Base-by-base conservation (phyloP, 2,797 vertebrate genomes). In the Graptemys geographica region DNA sequence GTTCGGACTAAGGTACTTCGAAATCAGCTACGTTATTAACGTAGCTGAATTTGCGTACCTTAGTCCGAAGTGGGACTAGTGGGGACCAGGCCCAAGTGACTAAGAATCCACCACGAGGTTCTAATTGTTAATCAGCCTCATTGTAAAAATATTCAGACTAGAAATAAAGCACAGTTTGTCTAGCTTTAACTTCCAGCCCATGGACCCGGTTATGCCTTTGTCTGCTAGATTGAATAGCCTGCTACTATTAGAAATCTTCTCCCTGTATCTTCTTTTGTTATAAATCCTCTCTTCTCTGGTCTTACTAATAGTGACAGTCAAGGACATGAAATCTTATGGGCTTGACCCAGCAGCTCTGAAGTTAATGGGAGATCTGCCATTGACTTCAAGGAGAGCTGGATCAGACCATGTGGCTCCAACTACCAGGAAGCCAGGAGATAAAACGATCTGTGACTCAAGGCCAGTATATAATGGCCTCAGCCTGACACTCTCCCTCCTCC, bases 121-220 rank as follows among this genome's bases (percentile, higher is more conserved):
- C 57, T 0, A 0, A 79, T 51, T 37, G 27, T 76, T 89, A 59
- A 85, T 74, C 25, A 53, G 12, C 41, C 87, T 90, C 91, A 89
- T 52, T 92, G 47, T 81, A 31, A 92, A 9, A 33, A 5, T 89
- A 95, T 92, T 89, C 47, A 90, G 15, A n/a, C 28, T 53, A 92
- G 84, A 96, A 94, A 93, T 81, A 28, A 92, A 51, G 8, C 52
- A 79, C 31, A 23, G 44, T 85, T 94, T 93, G 88, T 89, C 84
- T 82, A 7, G 83, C 72, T 93, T 96, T 72, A 87, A 37, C 15
- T 89, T 92, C 51, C 80, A 90, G 83, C 27, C 51, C 19, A 82
- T 25, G 89, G 91, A 89, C 72, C 88, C 88, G 57, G 52, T 79
- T 84, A 91, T 79, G 47, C 85, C 6, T 93, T 95, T 94, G 84